Evolutionary conservation across 1,140 invertebrate genomes (phyloP), one percentile per base, ranked within the genome.

Genomic region (Sminthurides bifidus): DNA sequence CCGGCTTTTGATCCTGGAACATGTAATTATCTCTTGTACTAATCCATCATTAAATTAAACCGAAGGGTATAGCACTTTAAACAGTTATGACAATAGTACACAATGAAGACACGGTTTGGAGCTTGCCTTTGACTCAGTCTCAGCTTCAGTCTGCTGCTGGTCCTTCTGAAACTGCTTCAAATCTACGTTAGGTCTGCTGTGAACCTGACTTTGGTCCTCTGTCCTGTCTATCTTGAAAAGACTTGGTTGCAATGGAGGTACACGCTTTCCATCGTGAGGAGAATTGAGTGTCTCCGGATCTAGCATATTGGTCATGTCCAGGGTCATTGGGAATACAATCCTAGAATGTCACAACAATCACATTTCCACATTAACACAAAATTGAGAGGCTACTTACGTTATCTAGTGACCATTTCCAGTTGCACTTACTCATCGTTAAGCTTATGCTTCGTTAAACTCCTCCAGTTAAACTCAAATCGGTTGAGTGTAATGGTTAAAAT

Each of bases 391-490:
- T n/a, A n/a, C n/a, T n/a, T n/a, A n/a, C n/a, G 6, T 31, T 23
- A 35, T 35, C n/a, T n/a, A 10, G 33, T 35, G n/a, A 35, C n/a
- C n/a, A n/a, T 35, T n/a, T 35, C n/a, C 10, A 10, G 10, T 21
- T 57, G 3, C 30, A 30, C n/a, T 52, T 56, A 91, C 87, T 81
- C 86, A 71, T 94, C 87, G 73, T 92, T 92, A 21, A 93, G 73
- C 73, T 94, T 94, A 55, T 92, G 87, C 57, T 89, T 75, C 67
- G 87, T 84, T 72, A 88, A 80, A 10, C 83, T 87, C 50, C 78
- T 78, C 65, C 89, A 91, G 69, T 93, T 89, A 72, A 92, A 92
- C 72, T 92, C 88, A 71, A 93, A 93, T 56, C 90, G 76, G 70
- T 92, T 92, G 51, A 94, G 73, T 68, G 92, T 89, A 56, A 94